Evolutionary conservation across 2,888 invertebrate genomes (phyloP), one percentile per base, ranked within the genome.

Genomic region (Thera obeliscata): DNA sequence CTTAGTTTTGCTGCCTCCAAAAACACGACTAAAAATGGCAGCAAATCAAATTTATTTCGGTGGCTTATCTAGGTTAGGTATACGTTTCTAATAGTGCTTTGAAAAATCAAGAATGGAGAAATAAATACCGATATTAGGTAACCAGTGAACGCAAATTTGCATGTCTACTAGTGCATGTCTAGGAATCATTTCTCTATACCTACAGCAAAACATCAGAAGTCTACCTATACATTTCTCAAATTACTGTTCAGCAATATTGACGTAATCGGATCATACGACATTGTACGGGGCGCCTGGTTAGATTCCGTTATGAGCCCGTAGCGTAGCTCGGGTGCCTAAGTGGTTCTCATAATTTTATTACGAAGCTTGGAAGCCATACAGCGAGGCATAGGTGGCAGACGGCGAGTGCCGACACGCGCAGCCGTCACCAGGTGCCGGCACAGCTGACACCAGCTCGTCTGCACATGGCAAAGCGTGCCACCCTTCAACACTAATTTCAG

Each of bases 381-480:
- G 81, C 81, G 74, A 65, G 52, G 61, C 58, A 59, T 58, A 55
- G 43, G 67, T 64, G 66, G 67, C 72, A 71, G 67, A 62, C 66
- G 67, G 74, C 69, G 72, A 67, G 72, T 63, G 61, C 72, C 66
- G 61, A 46, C 61, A 66, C 66, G 67, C 60, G 46, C 70, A 68
- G 67, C 64, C 71, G 70, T 43, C 74, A 72, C 87, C 90, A 90
- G 90, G 88, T 90, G 91, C 69, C 70, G 49, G 49, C 76, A 78
- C 90, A 90, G 89, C 88, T 89, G 90, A 81, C 82, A 76, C 72
- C 74, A 74, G 80, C 75, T 61, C 75, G 64, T 67, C 75, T 76
- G 76, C 85, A 84, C 78, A 83, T 85, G 84, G 76, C 78, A 82
- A 78, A 85, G 87, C 81, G 89, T 89, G 91, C 86, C 86, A 73